These are phyloP conservation scores for Leucoraja ocellata DNA, from an alignment of 2,797 vertebrate species.

Conservation along the genomic window DNA sequence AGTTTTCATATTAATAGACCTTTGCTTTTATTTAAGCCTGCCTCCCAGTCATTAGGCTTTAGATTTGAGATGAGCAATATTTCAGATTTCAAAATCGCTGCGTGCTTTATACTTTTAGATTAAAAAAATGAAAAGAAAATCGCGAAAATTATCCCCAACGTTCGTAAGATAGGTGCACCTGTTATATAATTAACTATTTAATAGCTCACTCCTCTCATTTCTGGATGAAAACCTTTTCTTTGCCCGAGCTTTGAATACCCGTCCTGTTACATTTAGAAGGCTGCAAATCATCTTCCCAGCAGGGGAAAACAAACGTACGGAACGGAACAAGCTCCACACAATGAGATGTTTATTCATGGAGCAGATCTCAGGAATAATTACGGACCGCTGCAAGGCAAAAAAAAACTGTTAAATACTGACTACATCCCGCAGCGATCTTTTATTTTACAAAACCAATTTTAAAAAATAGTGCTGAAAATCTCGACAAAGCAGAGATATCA, in stretches of 20 bases:
- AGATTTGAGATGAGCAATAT: not conserved
- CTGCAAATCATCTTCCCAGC: conserved; percentile 30
- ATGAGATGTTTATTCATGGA: conserved; percentile 15
- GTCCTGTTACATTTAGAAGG: conserved; percentile 19
- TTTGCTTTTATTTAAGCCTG: not conserved
- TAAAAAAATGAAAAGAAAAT: not conserved
- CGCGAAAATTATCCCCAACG: conserved; percentile 1
- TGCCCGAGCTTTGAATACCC: conserved; percentile 5
- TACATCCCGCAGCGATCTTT: conserved; percentile 28
- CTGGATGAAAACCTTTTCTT: not conserved
- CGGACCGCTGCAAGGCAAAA: conserved; percentile 22
- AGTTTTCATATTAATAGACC: not conserved
- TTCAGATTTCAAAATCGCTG: not conserved
- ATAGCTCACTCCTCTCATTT: not conserved
- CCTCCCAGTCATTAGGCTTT: not conserved
- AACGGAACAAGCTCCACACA: not conserved
- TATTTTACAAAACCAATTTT: conserved; percentile 21
- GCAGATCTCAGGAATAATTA: conserved; percentile 9
- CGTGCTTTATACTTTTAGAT: not conserved
- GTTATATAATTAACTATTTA: conserved; percentile 36
- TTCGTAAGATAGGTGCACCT: conserved; percentile 8
- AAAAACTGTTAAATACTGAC: conserved; percentile 27
- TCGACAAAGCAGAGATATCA: not conserved
- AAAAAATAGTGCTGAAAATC: not conserved
- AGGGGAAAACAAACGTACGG: conserved; percentile 10